Evolutionary conservation across 1,140 invertebrate species (phyloP).

Genomic region (Drosophila rufa): DNA sequence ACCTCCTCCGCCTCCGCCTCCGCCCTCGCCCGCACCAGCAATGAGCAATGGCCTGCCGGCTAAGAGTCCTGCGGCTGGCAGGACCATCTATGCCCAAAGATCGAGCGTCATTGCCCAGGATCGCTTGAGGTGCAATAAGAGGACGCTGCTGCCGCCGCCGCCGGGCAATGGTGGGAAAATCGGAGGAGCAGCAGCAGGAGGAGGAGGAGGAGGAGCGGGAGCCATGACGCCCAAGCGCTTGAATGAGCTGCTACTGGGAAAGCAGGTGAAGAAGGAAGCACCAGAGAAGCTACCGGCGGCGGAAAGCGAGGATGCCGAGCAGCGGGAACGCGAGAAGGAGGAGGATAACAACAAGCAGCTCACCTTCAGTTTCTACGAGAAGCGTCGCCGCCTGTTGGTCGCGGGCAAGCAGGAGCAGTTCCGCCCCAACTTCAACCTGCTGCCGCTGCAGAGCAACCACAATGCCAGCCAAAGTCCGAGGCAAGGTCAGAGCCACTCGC

Average conservation of each 20-base stretch:
- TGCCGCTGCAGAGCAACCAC: constrained; percentile 18
- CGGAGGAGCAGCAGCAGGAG: background rate
- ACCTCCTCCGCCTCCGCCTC: constrained; percentile 43
- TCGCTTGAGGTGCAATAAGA: constrained; percentile 66
- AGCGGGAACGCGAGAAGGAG: constrained; percentile 37
- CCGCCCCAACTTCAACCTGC: constrained; percentile 15
- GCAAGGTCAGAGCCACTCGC: constrained; percentile 31
- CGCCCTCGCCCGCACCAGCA: constrained; percentile 29
- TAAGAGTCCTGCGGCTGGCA: constrained; percentile 35
- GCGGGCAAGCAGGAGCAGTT: constrained; percentile 31
- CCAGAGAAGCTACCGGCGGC: constrained; percentile 13
- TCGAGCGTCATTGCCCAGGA: constrained; percentile 68
- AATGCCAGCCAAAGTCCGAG: constrained; percentile 39
- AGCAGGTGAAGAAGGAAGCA: constrained; percentile 48
- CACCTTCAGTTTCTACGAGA: constrained; percentile 72
- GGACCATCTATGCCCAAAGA: constrained; percentile 69
- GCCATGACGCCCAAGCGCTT: constrained; percentile 60
- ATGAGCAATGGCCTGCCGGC: constrained; percentile 53
- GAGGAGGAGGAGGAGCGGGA: constrained; percentile 6
- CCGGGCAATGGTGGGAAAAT: constrained; percentile 12
- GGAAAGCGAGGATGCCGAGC: constrained; percentile 45
- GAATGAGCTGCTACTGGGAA: constrained; percentile 59
- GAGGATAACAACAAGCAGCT: constrained; percentile 43
- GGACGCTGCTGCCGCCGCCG: constrained; percentile 31
- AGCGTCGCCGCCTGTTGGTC: constrained; percentile 60